These are phyloP conservation scores for Drosophila limbata DNA, from an alignment of 2,888 invertebrate species.

Conservation along the genomic window DNA sequence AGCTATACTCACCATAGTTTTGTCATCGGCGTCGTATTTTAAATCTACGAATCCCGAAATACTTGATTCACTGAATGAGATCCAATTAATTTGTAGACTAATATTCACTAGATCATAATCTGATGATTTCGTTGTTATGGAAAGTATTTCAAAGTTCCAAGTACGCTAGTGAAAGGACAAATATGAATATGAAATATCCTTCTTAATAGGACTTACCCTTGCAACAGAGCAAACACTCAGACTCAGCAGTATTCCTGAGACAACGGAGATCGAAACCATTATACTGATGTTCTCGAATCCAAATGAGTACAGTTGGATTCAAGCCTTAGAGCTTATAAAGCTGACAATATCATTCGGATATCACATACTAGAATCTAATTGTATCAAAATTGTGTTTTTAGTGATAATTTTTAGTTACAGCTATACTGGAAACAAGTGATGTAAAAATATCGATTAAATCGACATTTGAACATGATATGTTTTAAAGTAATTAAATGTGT, in stretches of 20 bases:
- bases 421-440: background rate
- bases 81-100: background rate
- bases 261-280: background rate
- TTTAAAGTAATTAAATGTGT: too few species aligned
- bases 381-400: background rate
- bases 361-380: background rate
- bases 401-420: background rate
- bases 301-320: background rate
- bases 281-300: background rate
- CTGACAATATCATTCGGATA: background rate
- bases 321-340: background rate
- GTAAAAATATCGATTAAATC: background rate
- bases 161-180: background rate
- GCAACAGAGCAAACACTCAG: background rate
- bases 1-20: background rate
- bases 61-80: background rate
- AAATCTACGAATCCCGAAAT: background rate
- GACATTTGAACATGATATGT: background rate
- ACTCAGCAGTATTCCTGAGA: background rate
- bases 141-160: background rate
- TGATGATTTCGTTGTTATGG: background rate
- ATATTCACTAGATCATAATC: background rate
- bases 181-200: background rate
- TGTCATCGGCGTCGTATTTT: background rate
- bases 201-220: background rate